Base-by-base conservation (phyloP, 1,140 invertebrate species). In the Coptotermes formosanus region DNA sequence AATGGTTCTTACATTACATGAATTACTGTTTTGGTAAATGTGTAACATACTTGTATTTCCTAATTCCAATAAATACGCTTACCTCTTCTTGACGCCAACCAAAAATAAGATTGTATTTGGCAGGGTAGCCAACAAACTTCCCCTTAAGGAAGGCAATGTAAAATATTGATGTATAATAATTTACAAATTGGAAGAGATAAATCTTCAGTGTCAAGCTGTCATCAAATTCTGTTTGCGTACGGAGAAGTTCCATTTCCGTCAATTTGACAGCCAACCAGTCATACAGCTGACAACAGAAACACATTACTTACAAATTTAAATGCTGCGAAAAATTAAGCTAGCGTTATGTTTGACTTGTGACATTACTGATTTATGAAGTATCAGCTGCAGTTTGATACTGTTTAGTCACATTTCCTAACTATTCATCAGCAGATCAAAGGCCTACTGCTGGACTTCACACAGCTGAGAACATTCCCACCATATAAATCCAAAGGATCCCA, bases 121-220 rank as follows among this genome's bases (percentile, higher is more conserved):
- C 95, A 0, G 97, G 97, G 89, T 95, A 95, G 0, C 97, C 97
- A n/a, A 97, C 93, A 88, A 97, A 96, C 91, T 97, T 98, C 81
- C 98, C 98, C 91, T 99, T 99, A 88, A 99, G 96, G 92, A 99
- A 99, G 0, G 98, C 98, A 89, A 99, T 98, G 90, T 99, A 99
- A 92, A 99, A 98, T 90, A 99, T 98, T 2, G 98, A 98, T 38
- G 98, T 97, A 91, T 99, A 99, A 91, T 99, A 99, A 91, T 99
- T 99, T 55, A 99, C 97, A 92, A 99, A 99, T 92, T 99, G 98
- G 64, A 99, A 94, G 16, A 99, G 91, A 91, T 99, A 99, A 88
- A 99, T 98, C 93, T 99, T 99, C 21, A 99, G 92, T 0, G 98
- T 99, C 30, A 99, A 91, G 81, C 97, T 98, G 89, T 99, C 98